Conservation (phyloP, 2,797 vertebrate genomes). For the Gadopsis marmoratus region DNA sequence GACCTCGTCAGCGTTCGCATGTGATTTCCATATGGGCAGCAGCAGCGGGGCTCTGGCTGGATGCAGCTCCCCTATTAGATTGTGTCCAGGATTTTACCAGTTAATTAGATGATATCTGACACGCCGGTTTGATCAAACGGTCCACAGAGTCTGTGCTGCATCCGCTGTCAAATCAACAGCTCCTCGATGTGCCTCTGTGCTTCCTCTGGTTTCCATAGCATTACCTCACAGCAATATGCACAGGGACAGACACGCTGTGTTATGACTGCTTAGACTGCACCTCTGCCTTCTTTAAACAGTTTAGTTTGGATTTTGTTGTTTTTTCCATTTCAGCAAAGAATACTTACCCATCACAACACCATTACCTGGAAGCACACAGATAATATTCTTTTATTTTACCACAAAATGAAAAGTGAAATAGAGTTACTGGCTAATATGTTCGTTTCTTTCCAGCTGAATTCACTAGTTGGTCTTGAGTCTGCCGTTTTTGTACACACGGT, state of each 20-base stretch:
- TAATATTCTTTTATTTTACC: slow-evolving; percentile 30
- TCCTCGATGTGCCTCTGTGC: slow-evolving; percentile 21
- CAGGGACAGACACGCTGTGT: background rate
- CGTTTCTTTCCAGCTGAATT: slow-evolving; percentile 24
- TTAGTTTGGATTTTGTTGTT: background rate
- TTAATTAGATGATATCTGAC: slow-evolving; percentile 74
- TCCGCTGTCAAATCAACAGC: slow-evolving; percentile 44
- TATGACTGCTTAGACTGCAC: background rate
- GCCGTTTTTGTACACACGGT: slow-evolving; percentile 18
- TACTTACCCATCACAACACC: background rate
- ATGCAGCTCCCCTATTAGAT: slow-evolving; percentile 51
- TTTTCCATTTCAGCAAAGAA: slow-evolving; percentile 22
- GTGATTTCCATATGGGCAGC: slow-evolving; percentile 39
- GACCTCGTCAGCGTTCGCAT: slow-evolving; percentile 48
- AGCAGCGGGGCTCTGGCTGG: slow-evolving; percentile 30
- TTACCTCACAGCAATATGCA: background rate
- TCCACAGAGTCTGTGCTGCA: slow-evolving; percentile 43
- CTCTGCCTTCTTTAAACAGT: background rate
- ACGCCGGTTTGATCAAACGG: slow-evolving; percentile 61
- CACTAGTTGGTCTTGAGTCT: background rate
- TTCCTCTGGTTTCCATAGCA: slow-evolving; percentile 27
- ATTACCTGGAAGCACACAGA: slow-evolving; percentile 25
- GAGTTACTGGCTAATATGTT: slow-evolving; percentile 6
- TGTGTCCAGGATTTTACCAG: slow-evolving; percentile 33
- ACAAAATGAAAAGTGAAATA: background rate